These are phyloP conservation scores for Steinernema hermaphroditum DNA, from an alignment of 2,888 invertebrate genomes.

Conservation along the genomic window DNA sequence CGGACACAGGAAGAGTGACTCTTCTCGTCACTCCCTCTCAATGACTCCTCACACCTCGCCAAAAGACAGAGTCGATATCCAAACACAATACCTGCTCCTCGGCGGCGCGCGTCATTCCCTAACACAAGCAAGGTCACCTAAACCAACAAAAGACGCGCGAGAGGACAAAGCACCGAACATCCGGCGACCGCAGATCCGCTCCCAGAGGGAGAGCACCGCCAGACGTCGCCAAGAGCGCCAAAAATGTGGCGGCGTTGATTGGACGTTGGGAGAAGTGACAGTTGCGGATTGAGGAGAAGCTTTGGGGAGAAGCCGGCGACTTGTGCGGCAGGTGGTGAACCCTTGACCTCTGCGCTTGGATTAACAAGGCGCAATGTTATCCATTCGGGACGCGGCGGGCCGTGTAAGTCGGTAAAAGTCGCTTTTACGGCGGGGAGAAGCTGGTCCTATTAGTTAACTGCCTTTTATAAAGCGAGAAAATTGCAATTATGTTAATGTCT, in stretches of 20 bases:
- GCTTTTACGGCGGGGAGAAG: too few relatives aligned
- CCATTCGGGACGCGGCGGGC: not conserved
- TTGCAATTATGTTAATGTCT: too few relatives aligned
- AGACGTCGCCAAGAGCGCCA: not conserved
- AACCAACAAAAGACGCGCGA: slow-evolving; percentile 6
- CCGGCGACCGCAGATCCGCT: not conserved
- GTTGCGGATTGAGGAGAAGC: not conserved
- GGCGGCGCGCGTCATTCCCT: too few relatives aligned
- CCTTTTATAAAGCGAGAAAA: too few relatives aligned
- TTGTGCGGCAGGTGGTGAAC: not conserved
- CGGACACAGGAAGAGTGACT: too few relatives aligned
- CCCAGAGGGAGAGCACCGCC: not conserved
- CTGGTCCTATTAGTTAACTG: too few relatives aligned
- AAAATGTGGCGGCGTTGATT: too few relatives aligned
- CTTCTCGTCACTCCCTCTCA: too few relatives aligned
- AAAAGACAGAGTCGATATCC: too few relatives aligned
- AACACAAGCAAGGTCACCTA: slow-evolving; percentile 2
- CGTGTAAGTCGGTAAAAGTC: not conserved
- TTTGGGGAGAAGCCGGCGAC: not conserved
- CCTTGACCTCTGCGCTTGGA: slow-evolving; percentile 8
- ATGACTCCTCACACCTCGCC: too few relatives aligned
- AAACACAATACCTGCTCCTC: too few relatives aligned
- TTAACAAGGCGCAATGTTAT: slow-evolving; percentile 6
- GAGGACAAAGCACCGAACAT: not conserved
- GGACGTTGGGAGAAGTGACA: not conserved